Conservation (phyloP, 1,140 invertebrate genomes). For the Ladona fulva region DNA sequence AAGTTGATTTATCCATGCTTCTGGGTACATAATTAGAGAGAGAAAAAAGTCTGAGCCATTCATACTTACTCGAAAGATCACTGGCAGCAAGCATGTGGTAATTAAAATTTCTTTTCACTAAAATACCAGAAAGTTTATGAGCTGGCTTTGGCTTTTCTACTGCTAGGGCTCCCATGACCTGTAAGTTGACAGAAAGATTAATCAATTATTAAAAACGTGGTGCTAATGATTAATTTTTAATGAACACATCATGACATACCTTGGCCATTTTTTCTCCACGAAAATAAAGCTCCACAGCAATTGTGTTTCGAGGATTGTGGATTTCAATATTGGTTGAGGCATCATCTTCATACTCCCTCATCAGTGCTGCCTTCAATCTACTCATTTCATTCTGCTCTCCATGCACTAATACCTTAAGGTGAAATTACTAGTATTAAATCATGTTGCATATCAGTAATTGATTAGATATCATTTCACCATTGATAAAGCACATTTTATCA, state of each 20-base stretch:
- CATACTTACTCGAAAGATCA: conserved; percentile 73
- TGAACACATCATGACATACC: conserved; percentile 49
- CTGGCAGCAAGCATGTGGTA: conserved; percentile 88
- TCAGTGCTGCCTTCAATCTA: conserved; percentile 84
- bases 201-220: not conserved
- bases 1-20: too few species aligned
- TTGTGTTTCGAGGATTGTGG: conserved; percentile 94
- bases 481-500: too few species aligned
- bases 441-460: too few species aligned
- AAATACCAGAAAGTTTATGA: conserved; percentile 76
- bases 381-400: conserved; percentile 99
- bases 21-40: too few species aligned
- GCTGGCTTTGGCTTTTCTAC: conserved; percentile 69
- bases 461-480: too few species aligned
- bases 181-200: conserved; percentile 15
- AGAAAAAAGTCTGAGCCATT: not conserved
- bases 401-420: conserved; percentile 76
- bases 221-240: too few species aligned
- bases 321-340: conserved; percentile 79
- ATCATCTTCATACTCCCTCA: conserved; percentile 90
- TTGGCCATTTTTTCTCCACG: conserved; percentile 97
- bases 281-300: conserved; percentile 87
- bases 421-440: conserved; percentile 10
- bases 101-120: conserved; percentile 97
- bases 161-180: conserved; percentile 85